phyloP scores from a whole-genome alignment of 1,140 invertebrate genomes.

The Nebria ingens region DNA sequence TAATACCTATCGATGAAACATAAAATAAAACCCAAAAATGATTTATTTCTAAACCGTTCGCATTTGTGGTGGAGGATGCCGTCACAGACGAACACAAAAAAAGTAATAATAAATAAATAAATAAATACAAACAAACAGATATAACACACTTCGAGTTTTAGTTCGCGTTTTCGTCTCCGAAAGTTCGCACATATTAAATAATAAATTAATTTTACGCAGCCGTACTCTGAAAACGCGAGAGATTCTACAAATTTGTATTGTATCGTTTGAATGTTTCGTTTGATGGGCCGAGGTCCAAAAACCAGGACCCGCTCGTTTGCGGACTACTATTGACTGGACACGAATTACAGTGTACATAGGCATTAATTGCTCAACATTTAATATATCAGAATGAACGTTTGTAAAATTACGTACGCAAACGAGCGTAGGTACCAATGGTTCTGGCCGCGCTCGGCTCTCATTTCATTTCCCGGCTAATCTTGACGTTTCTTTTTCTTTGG shows the following conservation, averaged over 20 bases:
- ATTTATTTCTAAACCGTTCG: background rate
- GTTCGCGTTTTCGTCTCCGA: background rate
- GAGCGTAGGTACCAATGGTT: background rate
- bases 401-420: background rate
- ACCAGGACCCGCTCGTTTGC: background rate
- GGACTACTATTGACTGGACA: background rate
- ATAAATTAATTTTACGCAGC: background rate
- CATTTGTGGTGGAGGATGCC: background rate
- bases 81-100: too few relatives aligned
- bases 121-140: too few relatives aligned
- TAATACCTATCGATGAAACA: background rate
- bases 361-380: background rate
- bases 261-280: background rate
- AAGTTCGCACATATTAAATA: background rate
- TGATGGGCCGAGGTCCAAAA: background rate
- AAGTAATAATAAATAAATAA: too few relatives aligned
- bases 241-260: background rate
- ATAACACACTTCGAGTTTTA: background rate
- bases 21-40: background rate
- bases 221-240: background rate
- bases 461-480: conserved; percentile 4
- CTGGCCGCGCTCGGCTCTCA: background rate
- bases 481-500: conserved; percentile 1
- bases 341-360: background rate
- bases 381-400: background rate